Base-by-base conservation (phyloP, 2,888 invertebrate genomes). In the Drosophila antonietae region DNA sequence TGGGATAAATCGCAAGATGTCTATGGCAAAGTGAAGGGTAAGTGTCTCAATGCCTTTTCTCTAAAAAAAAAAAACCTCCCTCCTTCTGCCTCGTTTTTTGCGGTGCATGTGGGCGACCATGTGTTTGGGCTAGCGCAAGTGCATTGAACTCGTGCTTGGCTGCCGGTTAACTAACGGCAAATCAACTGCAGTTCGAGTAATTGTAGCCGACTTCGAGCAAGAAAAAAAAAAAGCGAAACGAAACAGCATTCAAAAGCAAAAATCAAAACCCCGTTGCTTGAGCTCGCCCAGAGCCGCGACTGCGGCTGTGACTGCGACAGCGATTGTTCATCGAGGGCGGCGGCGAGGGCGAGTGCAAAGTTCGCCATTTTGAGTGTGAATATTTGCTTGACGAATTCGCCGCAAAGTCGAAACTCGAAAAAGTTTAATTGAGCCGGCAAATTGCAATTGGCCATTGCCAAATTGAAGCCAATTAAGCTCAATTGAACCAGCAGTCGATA, bases 1-100 rank as follows among this genome's bases (percentile, higher is more conserved):
- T 93, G 94, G 89, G 93, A 94, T 88, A 94, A 94, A 66, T 94
- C 94, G 58, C 94, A 94, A 74, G 93, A 92, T 83, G 92, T 94
- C 73, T 95, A 95, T 80, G 94, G 93, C 83, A 94, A 94, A 93
- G 94, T 95, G 49, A 93, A 94, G 94, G 93, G 94, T 94, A 91
- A 91, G 91, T 69, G 3, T 23, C 6, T 41, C 10, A 18, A 7
- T 10, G 15, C 3, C 12, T 14, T 14, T 15, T 15, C 15, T 12
- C 10, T 28, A 28, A 28, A 28, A 28, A 28, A 28, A 28, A 28
- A 28, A 28, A 28, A 28, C 10, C 31, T 3, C 3, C 14, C 14
- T 7, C 9, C 1, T 6, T 12, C 10, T 5, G 18, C 12, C 4
- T 23, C 33, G 14, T 14, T 14, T 8, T 12, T 20, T 39, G 28